phyloP scores from a whole-genome alignment of 2,888 invertebrate species.

The Schizotus pectinicornis region DNA sequence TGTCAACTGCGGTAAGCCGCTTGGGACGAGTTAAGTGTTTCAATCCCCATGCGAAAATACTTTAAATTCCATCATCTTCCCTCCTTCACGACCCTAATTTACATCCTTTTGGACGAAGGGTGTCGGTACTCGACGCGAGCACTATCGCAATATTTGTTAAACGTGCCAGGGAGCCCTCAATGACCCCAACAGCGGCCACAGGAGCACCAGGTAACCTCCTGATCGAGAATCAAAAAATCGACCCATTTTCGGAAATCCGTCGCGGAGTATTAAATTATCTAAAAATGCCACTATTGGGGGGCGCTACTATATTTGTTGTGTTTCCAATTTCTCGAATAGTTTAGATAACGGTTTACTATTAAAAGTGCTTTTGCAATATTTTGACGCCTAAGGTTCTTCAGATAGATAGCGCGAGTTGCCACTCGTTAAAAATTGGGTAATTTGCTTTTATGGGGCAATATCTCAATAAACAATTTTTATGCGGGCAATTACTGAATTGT shows the following conservation, averaged over 20 bases:
- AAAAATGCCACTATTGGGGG: background rate
- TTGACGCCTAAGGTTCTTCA: background rate
- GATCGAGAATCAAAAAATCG: too few relatives aligned
- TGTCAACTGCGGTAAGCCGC: constrained; percentile 45
- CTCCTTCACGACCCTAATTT: constrained; percentile 42
- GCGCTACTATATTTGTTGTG: background rate
- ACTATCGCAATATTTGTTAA: constrained; percentile 11
- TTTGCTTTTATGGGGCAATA: background rate
- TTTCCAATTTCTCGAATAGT: background rate
- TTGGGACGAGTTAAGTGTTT: constrained; percentile 42
- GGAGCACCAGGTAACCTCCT: too few relatives aligned
- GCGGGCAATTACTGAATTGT: too few relatives aligned
- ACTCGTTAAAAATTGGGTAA: background rate
- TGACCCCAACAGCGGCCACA: too few relatives aligned
- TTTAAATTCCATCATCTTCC: constrained; percentile 44
- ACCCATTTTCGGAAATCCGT: too few relatives aligned
- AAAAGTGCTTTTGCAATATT: constrained; percentile 2
- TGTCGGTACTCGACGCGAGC: constrained; percentile 29
- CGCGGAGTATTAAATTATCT: too few relatives aligned
- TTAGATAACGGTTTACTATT: background rate
- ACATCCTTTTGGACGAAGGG: constrained; percentile 38
- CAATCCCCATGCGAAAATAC: constrained; percentile 43
- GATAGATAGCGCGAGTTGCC: background rate
- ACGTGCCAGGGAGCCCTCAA: constrained; percentile 1
- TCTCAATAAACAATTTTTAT: too few relatives aligned